These are phyloP conservation scores for Thereva nobilitata DNA, from an alignment of 2,888 invertebrate species.

Conservation along the genomic window DNA sequence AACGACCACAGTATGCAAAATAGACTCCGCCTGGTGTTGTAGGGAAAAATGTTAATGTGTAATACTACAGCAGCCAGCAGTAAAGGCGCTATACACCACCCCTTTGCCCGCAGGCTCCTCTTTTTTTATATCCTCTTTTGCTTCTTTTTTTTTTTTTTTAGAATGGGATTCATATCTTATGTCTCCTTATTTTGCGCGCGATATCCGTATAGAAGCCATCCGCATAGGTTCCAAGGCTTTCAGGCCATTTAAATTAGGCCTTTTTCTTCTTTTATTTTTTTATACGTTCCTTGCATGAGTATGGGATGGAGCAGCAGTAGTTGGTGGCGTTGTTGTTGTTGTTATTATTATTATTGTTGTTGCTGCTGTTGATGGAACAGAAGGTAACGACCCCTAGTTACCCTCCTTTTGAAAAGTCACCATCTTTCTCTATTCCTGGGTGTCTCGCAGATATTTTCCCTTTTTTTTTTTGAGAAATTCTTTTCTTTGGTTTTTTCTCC, in stretches of 20 bases:
- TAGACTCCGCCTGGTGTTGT: conserved; percentile 40
- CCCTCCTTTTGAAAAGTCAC: conserved; percentile 3
- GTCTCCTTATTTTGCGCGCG: conserved; percentile 13
- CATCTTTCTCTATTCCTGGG: conserved; percentile 7
- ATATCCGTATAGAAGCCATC: background rate
- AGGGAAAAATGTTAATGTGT: conserved; percentile 35
- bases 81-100: too few relatives aligned
- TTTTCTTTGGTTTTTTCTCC: background rate
- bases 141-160: background rate
- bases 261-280: too few relatives aligned
- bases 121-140: conserved; percentile 3
- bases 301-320: too few relatives aligned
- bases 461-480: background rate
- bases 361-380: background rate
- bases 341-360: too few relatives aligned
- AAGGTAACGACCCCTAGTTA: conserved; percentile 9
- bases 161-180: conserved; percentile 27
- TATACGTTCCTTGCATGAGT: too few relatives aligned
- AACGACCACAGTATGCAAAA: conserved; percentile 40
- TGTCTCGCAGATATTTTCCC: background rate
- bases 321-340: too few relatives aligned
- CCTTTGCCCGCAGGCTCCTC: background rate
- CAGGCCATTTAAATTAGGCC: too few relatives aligned
- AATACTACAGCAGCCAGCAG: conserved; percentile 12
- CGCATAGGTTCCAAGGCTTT: too few relatives aligned